Conservation (phyloP, 2,888 invertebrate genomes). For the Oscheius sp. region DNA sequence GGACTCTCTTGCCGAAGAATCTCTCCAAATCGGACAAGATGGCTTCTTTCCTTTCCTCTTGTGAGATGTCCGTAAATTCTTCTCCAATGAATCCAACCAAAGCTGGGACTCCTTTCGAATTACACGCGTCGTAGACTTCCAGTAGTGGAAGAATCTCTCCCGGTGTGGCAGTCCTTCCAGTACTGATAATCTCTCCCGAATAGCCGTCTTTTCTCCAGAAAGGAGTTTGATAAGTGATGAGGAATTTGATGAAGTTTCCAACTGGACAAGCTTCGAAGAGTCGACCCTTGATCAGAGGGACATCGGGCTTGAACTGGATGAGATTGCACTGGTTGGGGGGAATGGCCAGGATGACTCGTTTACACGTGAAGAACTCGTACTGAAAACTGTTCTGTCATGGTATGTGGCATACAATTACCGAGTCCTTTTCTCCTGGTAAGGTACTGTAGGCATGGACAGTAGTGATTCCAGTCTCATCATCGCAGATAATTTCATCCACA, state of each 20-base stretch:
- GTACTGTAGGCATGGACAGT: constrained; percentile 40
- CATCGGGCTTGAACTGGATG: constrained; percentile 43
- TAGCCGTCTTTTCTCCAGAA: constrained; percentile 75
- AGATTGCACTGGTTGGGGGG: constrained; percentile 54
- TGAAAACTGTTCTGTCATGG: not conserved
- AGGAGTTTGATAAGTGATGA: constrained; percentile 74
- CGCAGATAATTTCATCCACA: constrained; percentile 36
- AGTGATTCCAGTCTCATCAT: constrained; percentile 34
- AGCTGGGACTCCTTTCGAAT: constrained; percentile 73
- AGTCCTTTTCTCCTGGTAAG: constrained; percentile 32
- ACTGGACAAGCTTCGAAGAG: constrained; percentile 41
- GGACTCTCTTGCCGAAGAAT: constrained; percentile 55
- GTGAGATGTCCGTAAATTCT: constrained; percentile 44
- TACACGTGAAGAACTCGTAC: constrained; percentile 36
- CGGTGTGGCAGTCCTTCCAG: constrained; percentile 44
- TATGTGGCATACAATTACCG: constrained; percentile 3
- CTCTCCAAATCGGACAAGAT: constrained; percentile 69
- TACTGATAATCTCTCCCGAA: constrained; percentile 74
- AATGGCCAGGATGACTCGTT: constrained; percentile 52
- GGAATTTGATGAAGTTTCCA: constrained; percentile 73
- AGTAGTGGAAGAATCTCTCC: constrained; percentile 52
- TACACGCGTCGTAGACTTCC: constrained; percentile 46
- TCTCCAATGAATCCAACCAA: constrained; percentile 74
- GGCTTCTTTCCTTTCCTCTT: constrained; percentile 72
- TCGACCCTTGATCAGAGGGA: constrained; percentile 45